phyloP scores from a whole-genome alignment of 2,888 invertebrate genomes.

The Lepidochrysops patricia region DNA sequence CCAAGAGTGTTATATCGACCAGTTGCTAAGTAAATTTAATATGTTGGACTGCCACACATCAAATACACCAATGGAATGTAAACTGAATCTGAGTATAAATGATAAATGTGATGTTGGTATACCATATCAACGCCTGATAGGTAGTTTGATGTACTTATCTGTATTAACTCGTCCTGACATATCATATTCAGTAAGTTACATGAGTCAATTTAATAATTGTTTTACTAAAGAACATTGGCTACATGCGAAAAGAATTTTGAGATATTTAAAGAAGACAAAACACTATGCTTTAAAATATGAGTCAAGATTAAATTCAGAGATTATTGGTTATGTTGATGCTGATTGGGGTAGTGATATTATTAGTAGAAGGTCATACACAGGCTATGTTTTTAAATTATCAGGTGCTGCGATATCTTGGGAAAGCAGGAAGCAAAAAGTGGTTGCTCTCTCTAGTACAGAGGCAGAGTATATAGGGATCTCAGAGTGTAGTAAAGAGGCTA shows the following conservation, averaged over 20 bases:
- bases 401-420: background rate
- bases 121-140: constrained; percentile 16
- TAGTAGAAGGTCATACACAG: background rate
- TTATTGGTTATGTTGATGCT: background rate
- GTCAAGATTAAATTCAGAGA: constrained; percentile 4
- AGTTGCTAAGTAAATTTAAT: constrained; percentile 12
- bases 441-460: constrained; percentile 13
- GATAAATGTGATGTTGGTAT: background rate
- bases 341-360: background rate
- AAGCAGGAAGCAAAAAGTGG: constrained; percentile 17
- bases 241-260: constrained; percentile 23
- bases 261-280: constrained; percentile 21
- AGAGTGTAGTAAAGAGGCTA: constrained; percentile 4
- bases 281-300: constrained; percentile 18
- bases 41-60: constrained; percentile 16
- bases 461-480: constrained; percentile 17
- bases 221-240: constrained; percentile 20
- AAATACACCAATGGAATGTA: constrained; percentile 15
- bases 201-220: constrained; percentile 23
- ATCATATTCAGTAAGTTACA: constrained; percentile 17
- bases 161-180: constrained; percentile 24
- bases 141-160: constrained; percentile 24
- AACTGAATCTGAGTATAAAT: background rate
- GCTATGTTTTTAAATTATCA: background rate
- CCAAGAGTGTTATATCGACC: background rate